phyloP scores from a whole-genome alignment of 2,888 invertebrate species.

The Schizaphis graminum region DNA sequence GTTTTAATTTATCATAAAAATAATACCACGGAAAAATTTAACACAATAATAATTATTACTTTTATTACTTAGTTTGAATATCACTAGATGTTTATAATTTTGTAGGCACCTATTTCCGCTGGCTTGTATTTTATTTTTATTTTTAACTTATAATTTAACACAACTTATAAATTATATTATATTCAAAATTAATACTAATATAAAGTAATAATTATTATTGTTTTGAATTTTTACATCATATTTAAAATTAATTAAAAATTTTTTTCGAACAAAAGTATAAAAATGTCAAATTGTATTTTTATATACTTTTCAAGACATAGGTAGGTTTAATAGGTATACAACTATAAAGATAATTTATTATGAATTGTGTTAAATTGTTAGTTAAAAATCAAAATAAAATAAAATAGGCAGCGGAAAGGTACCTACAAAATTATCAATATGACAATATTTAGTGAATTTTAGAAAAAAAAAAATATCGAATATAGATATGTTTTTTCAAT shows the following conservation, averaged over 20 bases:
- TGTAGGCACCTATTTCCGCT: background rate
- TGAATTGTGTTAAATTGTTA: background rate
- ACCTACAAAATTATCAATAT: background rate
- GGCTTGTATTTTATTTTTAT: background rate
- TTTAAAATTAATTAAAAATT: background rate
- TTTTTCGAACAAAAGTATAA: background rate
- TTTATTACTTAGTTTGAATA: background rate
- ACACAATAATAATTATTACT: background rate
- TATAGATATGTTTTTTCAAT: background rate
- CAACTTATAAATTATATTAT: background rate
- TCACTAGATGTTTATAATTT: too few species aligned
- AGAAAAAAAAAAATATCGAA: background rate
- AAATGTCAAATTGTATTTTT: background rate
- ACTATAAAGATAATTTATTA: background rate
- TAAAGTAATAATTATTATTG: background rate
- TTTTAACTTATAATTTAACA: background rate
- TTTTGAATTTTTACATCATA: background rate
- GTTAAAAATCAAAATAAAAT: background rate
- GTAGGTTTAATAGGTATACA: background rate
- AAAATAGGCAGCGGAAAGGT: background rate
- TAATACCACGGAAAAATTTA: background rate
- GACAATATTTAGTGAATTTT: background rate
- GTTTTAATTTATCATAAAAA: background rate
- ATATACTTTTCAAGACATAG: too few species aligned
- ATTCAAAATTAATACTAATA: too few species aligned